These are phyloP conservation scores for Temnothorax nylanderi DNA, from an alignment of 1,140 invertebrate genomes.

Conservation along the genomic window DNA sequence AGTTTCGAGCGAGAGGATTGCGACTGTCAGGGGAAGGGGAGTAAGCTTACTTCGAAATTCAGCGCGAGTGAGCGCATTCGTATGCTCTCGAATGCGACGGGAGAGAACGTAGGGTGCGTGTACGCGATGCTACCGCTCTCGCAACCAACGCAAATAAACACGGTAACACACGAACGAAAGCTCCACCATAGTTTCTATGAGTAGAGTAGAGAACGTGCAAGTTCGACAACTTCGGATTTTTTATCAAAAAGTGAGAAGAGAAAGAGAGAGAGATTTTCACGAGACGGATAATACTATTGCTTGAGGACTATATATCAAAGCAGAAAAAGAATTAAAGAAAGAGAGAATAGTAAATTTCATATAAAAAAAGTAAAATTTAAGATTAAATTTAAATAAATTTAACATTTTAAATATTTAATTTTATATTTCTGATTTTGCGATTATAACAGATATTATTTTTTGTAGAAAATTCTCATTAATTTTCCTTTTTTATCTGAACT, in stretches of 20 bases:
- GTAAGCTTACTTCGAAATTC: constrained; percentile 40
- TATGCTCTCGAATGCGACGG: constrained; percentile 12
- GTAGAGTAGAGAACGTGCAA: neutral
- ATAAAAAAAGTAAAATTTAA: neutral
- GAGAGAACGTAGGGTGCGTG: constrained; percentile 10
- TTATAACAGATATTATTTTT: neutral
- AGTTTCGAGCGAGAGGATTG: constrained; percentile 8
- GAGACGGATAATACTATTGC: neutral
- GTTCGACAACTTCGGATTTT: neutral
- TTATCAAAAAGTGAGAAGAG: neutral
- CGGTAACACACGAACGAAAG: constrained; percentile 23
- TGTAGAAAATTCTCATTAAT: neutral
- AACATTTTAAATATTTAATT: neutral
- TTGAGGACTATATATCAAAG: neutral
- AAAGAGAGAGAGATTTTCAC: neutral
- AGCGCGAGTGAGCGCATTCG: constrained; percentile 31
- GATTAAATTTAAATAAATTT: too few species aligned
- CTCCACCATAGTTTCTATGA: neutral
- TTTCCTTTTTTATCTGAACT: neutral
- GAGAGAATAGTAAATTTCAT: neutral
- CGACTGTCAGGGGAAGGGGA: neutral
- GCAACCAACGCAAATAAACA: constrained; percentile 37
- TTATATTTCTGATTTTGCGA: neutral
- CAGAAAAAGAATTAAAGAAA: neutral
- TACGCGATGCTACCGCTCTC: neutral